Base-by-base conservation (phyloP, 2,888 invertebrate genomes). In the Calameuta idolon region DNA sequence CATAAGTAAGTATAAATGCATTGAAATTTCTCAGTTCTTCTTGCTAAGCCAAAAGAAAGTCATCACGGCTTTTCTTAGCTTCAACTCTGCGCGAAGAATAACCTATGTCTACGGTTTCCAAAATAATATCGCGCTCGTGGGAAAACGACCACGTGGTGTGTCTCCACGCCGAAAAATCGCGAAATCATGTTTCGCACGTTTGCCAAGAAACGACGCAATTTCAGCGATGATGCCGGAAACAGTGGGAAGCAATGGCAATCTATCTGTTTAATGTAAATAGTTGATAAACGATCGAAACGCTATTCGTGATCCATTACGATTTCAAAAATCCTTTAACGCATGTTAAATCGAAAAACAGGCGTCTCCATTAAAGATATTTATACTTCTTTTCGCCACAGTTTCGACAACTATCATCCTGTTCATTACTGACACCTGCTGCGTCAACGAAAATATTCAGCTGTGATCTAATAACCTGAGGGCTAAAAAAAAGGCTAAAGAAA, bases 161-260 rank as follows among this genome's bases (percentile, higher is more conserved):
- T 5, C 11, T 33, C 31, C 1, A 33, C 33, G 4, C 33, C 71
- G 71, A 71, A 34, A 31, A 71, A 31, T 71, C 71, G 31, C 71
- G 71, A 71, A 34, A 33, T 71, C 34, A 34, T 34, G 71, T 34
- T 71, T 71, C 33, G 69, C 40, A 75, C 77, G 79, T 76, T 81
- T 87, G 88, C 88, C 88, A 88, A 88, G 79, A 81, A 75, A 79
- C 82, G 80, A 76, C 80, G 82, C 85, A 87, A 87, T 83, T 87
- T 83, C 84, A 85, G 86, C 85, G 85, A 80, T 86, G 87, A 87
- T 85, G 83, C 84, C 85, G 85, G 85, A 86, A 87, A 81, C 81
- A 69, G 71, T 31, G 71, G 71, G 31, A 34, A 31, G 31, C 71
- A 34, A 71, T 30, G 11, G 33, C 33, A n/a, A n/a, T 31, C 33